phyloP scores from a whole-genome alignment of 2,113 vertebrate genomes.

The Athene cunicularia region DNA sequence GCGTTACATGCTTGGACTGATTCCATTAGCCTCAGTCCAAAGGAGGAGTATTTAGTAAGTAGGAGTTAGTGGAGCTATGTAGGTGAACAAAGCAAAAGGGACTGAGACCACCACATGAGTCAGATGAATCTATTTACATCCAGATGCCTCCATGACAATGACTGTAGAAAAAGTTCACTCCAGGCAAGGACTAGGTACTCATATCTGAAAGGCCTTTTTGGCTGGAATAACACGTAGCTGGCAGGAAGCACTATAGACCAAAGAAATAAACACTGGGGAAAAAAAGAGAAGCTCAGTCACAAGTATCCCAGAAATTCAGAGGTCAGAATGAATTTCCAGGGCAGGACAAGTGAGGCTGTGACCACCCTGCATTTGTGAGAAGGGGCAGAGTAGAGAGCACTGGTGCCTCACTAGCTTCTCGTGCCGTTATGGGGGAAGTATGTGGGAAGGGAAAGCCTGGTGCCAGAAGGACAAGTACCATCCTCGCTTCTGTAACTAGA shows the following conservation, averaged over 20 bases:
- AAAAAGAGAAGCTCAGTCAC: neutral
- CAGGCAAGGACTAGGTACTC: neutral
- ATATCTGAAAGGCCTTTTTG: neutral
- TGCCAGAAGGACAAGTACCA: neutral
- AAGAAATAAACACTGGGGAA: neutral
- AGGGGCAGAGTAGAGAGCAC: neutral
- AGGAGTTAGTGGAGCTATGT: neutral
- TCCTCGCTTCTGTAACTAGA: neutral
- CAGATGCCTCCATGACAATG: neutral
- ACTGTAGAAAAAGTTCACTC: neutral
- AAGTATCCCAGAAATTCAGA: neutral
- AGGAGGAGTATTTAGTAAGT: neutral
- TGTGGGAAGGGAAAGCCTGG: rapidly evolving
- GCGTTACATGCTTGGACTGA: neutral
- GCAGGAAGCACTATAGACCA: neutral
- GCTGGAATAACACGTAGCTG: neutral
- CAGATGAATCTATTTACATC: neutral
- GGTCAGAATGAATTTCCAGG: neutral
- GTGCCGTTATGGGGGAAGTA: rapidly evolving
- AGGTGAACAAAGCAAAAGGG: neutral
- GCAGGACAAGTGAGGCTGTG: neutral
- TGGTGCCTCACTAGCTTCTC: neutral
- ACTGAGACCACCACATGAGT: neutral
- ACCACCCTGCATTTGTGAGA: neutral
- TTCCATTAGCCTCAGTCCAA: neutral